These are phyloP conservation scores for Xenentodon cancila DNA, from an alignment of 2,797 vertebrate species.

Conservation along the genomic window DNA sequence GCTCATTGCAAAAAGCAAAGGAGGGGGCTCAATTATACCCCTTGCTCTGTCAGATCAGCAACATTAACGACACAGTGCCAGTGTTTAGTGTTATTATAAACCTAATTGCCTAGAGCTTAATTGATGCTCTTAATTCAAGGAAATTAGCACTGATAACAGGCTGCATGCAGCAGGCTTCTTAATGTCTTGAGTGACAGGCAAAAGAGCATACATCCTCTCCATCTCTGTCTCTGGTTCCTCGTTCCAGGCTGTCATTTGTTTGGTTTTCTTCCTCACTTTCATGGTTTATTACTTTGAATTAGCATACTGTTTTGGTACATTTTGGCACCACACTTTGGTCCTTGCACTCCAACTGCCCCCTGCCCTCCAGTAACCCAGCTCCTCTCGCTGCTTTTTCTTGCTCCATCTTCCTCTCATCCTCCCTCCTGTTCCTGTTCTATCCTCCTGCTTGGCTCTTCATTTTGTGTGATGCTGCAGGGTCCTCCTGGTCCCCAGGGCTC, in stretches of 20 bases:
- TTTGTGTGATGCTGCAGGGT: slow-evolving; percentile 90
- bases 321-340: slow-evolving; percentile 63
- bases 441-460: slow-evolving; percentile 83
- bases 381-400: slow-evolving; percentile 63
- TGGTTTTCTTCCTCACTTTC: slow-evolving; percentile 53
- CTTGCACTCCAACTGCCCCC: slow-evolving; percentile 80
- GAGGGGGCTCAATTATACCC: slow-evolving; percentile 66
- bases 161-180: slow-evolving; percentile 75
- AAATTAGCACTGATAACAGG: slow-evolving; percentile 78
- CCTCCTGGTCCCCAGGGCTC: slow-evolving; percentile 99
- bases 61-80: slow-evolving; percentile 66
- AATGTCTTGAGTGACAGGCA: slow-evolving; percentile 75
- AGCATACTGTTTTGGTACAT: slow-evolving; percentile 37
- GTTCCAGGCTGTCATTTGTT: slow-evolving; percentile 66
- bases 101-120: slow-evolving; percentile 80
- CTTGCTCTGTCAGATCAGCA: slow-evolving; percentile 69
- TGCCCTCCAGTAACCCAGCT: slow-evolving; percentile 89
- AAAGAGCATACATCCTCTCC: slow-evolving; percentile 68
- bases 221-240: slow-evolving; percentile 54
- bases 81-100: slow-evolving; percentile 75
- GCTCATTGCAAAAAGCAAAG: slow-evolving; percentile 42
- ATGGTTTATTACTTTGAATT: slow-evolving; percentile 44
- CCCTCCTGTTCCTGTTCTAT: slow-evolving; percentile 52
- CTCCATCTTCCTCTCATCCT: slow-evolving; percentile 42
- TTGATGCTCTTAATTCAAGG: slow-evolving; percentile 77